Evolutionary conservation across 2,113 vertebrate species (phyloP), one percentile per base, ranked within the genome.

Genomic region (Puntigrus tetrazona): DNA sequence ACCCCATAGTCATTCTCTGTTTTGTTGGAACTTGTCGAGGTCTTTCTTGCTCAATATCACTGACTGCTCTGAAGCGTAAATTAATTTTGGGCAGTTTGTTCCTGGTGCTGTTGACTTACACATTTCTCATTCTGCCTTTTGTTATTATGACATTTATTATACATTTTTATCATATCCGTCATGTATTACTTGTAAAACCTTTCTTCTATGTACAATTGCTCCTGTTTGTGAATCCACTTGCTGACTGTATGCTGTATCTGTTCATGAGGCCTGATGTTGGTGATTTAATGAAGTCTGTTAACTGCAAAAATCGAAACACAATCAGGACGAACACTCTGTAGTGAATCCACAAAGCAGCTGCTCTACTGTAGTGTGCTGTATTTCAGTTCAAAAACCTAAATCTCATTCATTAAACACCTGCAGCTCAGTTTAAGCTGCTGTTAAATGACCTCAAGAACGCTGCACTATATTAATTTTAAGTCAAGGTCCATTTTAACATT

Each of bases 201-300:
- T 1, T 4, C 3, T 4, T 7, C 9, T 25, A 3, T 57, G 0
- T 5, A 45, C 43, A 2, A 1, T 3, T 3, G 1, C 22, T 10
- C 18, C 1, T 52, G 18, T 7, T 0, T 22, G 1, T 52, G 50
- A 22, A 22, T 5, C 50, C 50, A 22, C 1, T 59, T 4, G n/a
- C 55, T 59, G 55, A 59, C n/a, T 59, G 55, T 59, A 1, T 59
- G 1, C 7, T 59, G 55, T 59, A 59, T 3, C 8, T 59, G 55
- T 25, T 59, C 55, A 4, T 59, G 3, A 59, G 55, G 55, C 55
- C 55, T 25, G 55, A 59, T 59, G 55, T 11, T 59, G 8, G n/a
- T 59, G 22, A 10, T 25, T 25, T 59, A 9, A 59, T 59, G 55
- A 20, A 59, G n/a, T 59, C 55, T 59, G 55, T 59, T 25, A 1